Percentiles rank a stretch among this genome's conserved stretches.
These are phyloP conservation scores for Otis tarda DNA, from an alignment of 2,113 vertebrate genomes.

Conservation along the genomic window DNA sequence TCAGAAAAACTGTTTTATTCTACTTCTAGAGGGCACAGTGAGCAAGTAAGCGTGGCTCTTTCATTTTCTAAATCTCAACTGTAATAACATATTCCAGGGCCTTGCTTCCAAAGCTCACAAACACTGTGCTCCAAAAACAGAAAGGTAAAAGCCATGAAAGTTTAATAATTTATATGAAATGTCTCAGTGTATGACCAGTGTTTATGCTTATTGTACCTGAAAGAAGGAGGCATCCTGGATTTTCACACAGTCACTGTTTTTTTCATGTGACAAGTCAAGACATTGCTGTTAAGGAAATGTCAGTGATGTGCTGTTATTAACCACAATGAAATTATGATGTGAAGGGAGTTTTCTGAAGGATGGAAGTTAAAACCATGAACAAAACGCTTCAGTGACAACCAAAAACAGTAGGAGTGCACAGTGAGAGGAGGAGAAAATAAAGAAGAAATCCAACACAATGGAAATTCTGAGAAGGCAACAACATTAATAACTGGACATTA, in stretches of 20 bases:
- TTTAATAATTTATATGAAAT: constrained; percentile 5
- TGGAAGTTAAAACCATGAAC: background rate
- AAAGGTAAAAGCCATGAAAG: background rate
- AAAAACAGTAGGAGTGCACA: background rate
- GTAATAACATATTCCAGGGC: background rate
- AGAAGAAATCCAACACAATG: background rate
- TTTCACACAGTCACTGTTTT: background rate
- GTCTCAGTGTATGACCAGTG: background rate
- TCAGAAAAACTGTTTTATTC: background rate
- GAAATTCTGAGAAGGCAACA: background rate
- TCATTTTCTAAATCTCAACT: background rate
- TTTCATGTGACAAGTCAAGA: background rate
- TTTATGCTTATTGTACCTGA: background rate
- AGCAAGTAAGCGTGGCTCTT: background rate
- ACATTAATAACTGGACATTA: no score
- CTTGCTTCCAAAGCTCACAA: background rate
- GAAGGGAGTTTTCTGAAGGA: background rate
- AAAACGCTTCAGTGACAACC: background rate
- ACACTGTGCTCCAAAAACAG: background rate
- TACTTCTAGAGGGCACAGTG: background rate
- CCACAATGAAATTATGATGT: background rate
- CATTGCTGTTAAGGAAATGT: background rate
- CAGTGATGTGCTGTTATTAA: background rate
- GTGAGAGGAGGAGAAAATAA: background rate
- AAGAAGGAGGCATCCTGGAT: background rate